Conservation (phyloP, 2,888 invertebrate genomes). For the Ichneumoninae sp. region DNA sequence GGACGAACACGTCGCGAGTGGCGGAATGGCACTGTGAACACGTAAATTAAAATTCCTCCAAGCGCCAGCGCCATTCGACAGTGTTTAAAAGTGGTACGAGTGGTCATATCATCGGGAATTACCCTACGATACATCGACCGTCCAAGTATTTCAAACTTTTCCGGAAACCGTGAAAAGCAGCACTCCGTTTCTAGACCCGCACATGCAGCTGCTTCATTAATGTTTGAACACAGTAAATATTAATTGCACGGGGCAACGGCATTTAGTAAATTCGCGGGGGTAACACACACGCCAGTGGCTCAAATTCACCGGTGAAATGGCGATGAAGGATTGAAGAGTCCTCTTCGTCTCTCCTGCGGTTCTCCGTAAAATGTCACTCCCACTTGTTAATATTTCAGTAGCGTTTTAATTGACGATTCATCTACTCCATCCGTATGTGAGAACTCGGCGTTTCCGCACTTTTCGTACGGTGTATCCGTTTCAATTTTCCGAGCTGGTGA, state of each 20-base stretch:
- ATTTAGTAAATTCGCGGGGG: background rate
- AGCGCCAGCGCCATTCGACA: too few relatives aligned
- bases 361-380: background rate
- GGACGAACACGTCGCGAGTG: too few relatives aligned
- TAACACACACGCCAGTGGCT: background rate
- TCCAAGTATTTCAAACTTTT: background rate
- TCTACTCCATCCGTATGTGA: background rate
- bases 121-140: too few relatives aligned
- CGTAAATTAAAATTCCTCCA: too few relatives aligned
- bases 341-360: background rate
- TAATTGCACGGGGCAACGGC: slow-evolving; percentile 29
- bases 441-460: background rate
- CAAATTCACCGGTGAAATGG: background rate
- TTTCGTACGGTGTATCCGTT: background rate
- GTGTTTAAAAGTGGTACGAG: too few relatives aligned
- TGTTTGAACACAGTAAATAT: slow-evolving; percentile 6
- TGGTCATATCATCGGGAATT: too few relatives aligned
- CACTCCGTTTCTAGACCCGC: background rate
- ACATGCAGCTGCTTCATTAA: slow-evolving; percentile 21
- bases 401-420: slow-evolving; percentile 8
- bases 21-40: too few relatives aligned
- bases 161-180: background rate
- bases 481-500: background rate
- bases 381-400: background rate
- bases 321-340: slow-evolving; percentile 16